These are phyloP conservation scores for Bagarius yarrelli DNA, from an alignment of 2,113 vertebrate species.

Conservation along the genomic window DNA sequence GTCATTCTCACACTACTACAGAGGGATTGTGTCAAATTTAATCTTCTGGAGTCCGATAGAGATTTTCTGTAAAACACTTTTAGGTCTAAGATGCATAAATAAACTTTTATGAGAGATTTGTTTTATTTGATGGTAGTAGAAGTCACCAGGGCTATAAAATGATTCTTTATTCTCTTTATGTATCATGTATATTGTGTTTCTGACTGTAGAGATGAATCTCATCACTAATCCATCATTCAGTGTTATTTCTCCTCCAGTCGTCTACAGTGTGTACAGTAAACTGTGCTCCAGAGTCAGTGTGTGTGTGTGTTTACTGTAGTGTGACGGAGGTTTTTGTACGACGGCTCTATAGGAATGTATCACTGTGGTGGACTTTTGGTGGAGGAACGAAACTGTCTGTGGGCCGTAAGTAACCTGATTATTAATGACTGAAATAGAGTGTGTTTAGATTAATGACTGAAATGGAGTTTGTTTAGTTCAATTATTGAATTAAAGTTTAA, in stretches of 20 bases:
- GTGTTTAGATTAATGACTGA: neutral
- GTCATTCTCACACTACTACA: no score
- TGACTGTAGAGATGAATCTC: neutral
- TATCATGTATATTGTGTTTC: neutral
- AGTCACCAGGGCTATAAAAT: neutral
- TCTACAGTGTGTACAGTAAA: slow-evolving; percentile 6
- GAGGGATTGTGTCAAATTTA: no score
- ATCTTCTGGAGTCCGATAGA: neutral
- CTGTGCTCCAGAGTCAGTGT: slow-evolving; percentile 37
- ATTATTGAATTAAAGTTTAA: no score
- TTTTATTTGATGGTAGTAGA: no score
- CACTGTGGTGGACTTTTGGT: slow-evolving; percentile 42
- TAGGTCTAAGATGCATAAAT: no score
- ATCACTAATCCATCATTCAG: neutral
- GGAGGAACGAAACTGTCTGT: slow-evolving; percentile 18
- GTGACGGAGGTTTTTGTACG: neutral
- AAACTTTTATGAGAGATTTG: no score
- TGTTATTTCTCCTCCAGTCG: neutral
- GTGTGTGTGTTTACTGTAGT: slow-evolving; percentile 36
- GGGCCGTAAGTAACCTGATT: slow-evolving; percentile 6
- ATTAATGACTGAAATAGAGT: neutral
- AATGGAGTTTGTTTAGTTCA: no score
- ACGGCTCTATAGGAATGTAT: slow-evolving; percentile 34
- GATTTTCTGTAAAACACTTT: neutral
- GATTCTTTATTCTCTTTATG: neutral